phyloP scores from a whole-genome alignment of 2,113 vertebrate species.

The Pristiophorus japonicus region DNA sequence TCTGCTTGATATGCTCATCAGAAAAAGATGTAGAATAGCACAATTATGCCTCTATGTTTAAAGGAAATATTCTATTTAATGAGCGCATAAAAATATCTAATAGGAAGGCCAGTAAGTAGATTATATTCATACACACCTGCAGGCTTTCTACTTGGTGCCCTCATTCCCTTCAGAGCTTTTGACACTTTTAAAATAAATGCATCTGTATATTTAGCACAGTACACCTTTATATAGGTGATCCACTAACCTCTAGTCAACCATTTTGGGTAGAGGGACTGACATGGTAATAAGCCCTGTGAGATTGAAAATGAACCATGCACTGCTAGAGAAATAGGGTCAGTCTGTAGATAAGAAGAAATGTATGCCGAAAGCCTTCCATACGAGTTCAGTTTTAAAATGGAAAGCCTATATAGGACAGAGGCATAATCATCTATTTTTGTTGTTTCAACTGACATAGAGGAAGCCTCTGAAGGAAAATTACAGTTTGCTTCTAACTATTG shows the following conservation, averaged over 20 bases:
- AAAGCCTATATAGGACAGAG: conserved; percentile 13
- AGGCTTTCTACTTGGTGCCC: neutral
- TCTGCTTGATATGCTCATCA: neutral
- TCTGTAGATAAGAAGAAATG: neutral
- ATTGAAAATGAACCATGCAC: neutral
- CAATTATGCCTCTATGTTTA: neutral
- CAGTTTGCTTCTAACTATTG: neutral
- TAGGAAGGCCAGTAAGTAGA: neutral
- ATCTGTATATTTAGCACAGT: conserved; percentile 33
- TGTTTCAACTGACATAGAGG: neutral
- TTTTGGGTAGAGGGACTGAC: conserved; percentile 26
- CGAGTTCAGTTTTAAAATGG: neutral
- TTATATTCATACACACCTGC: neutral
- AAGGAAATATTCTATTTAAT: neutral
- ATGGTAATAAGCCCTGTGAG: conserved; percentile 1
- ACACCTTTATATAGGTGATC: conserved; percentile 33
- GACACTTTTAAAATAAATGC: conserved; percentile 34
- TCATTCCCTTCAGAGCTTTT: neutral
- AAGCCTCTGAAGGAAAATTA: neutral
- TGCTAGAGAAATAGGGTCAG: conserved; percentile 1
- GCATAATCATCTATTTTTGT: neutral
- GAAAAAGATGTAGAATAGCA: neutral
- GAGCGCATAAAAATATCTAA: neutral
- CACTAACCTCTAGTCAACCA: conserved; percentile 29
- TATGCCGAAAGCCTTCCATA: neutral